Evolutionary conservation across 2,888 invertebrate species (phyloP), one percentile per base, ranked within the genome.

Genomic region (Heliconius erato): DNA sequence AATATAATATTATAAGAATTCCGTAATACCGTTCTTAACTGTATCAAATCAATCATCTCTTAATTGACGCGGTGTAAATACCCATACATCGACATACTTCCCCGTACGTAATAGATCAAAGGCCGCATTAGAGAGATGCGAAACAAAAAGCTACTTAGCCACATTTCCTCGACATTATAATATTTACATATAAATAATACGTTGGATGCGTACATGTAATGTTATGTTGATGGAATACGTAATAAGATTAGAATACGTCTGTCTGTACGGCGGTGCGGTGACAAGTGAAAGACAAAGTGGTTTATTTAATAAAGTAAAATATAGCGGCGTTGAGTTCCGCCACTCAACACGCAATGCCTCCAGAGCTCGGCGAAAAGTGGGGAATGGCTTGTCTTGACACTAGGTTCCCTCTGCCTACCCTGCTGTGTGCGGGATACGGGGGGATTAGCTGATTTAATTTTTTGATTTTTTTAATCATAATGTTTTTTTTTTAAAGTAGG

Each of bases 1-100:
- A 71, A 71, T 6, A 35, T 23, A 23, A 40, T 23, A 35, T 71
- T 40, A 28, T 65, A 35, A 49, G 19, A 54, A 54, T 54, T 54
- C 23, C 23, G 6, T 6, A 19, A 54, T 54, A 54, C 54, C 54
- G 19, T 0, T 40, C 9, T 84, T 82, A 84, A 71, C 83, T 85
- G 77, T 82, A 74, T 83, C 82, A 79, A 89, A 92, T 92, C 90
- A 89, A 92, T 92, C 91, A 91, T 90, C 80, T 85, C 82, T 90
- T 91, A 91, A 90, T 91, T 91, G 92, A 91, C 90, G 82, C 89
- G 83, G 74, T 83, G 84, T 81, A 72, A 81, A 74, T 49, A 80
- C 49, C n/a, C 82, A 82, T 74, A 49, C 82, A 82, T 79, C 82
- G 85, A 86, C 86, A 82, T 6, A 67, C 65, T 26, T 14, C 26